Evolutionary conservation across 2,797 vertebrate species (phyloP).

Genomic region (Eulemur albifrons): DNA sequence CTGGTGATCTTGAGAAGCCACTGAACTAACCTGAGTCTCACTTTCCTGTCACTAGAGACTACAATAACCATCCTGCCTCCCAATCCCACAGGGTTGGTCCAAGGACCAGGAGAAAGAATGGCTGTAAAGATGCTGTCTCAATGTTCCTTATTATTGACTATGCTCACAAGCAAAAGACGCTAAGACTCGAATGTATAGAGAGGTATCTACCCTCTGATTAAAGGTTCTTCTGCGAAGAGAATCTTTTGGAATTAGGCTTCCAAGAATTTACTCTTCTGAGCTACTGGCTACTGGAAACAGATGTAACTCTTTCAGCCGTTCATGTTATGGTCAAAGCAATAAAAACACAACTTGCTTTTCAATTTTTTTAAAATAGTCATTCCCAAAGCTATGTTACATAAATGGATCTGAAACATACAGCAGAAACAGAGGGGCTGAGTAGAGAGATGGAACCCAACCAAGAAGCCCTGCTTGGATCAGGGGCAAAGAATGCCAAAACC

Average conservation of each 20-base stretch:
- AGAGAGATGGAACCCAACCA: conserved; percentile 46
- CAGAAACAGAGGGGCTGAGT: not conserved
- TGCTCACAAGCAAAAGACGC: not conserved
- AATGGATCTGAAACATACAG: conserved; percentile 44
- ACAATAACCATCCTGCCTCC: not conserved
- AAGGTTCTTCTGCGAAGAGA: not conserved
- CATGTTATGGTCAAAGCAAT: not conserved
- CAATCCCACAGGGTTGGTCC: not conserved
- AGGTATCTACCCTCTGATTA: not conserved
- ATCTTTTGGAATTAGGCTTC: not conserved
- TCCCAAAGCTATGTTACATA: conserved; percentile 29
- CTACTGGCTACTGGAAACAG: not conserved
- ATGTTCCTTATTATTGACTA: not conserved
- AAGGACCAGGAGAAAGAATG: not conserved
- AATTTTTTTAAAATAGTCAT: conserved; percentile 41
- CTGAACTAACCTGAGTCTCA: not conserved
- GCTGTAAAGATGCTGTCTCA: not conserved
- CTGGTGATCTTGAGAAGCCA: not conserved
- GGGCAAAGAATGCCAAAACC: conserved; percentile 38
- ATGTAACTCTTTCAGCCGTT: conserved; percentile 19
- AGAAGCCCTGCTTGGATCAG: not conserved
- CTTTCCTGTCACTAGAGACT: not conserved
- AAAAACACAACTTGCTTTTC: not conserved
- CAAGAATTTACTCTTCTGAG: conserved; percentile 19
- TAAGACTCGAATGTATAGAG: accelerated